Evolutionary conservation across 2,113 vertebrate genomes (phyloP).

Genomic region (Xiphias gladius): DNA sequence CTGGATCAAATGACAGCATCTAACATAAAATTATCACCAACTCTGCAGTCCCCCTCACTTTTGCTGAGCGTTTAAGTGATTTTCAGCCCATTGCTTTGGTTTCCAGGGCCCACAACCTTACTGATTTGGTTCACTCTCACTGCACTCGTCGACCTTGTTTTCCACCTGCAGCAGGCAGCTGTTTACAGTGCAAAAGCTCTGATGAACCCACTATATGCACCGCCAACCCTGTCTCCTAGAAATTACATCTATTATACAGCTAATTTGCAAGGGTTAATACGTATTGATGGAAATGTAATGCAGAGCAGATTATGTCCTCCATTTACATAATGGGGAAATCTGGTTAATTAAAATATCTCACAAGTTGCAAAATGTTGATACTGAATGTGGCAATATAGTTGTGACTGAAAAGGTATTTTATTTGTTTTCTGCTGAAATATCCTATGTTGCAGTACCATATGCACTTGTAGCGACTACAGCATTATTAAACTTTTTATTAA

Average conservation of each 20-base stretch:
- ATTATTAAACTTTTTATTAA: background rate
- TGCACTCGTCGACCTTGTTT: background rate
- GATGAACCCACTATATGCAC: background rate
- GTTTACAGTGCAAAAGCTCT: background rate
- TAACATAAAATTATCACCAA: background rate
- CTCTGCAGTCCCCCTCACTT: background rate
- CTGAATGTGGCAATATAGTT: background rate
- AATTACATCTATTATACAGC: background rate
- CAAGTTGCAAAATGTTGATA: background rate
- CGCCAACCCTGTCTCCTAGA: background rate
- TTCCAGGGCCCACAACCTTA: background rate
- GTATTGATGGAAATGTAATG: too few relatives aligned
- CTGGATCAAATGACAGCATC: background rate
- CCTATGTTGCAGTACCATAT: background rate
- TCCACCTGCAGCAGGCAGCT: background rate
- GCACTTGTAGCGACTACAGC: background rate
- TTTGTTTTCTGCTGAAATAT: too few relatives aligned
- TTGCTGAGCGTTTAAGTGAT: background rate
- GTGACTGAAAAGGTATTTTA: background rate
- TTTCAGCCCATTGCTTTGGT: background rate
- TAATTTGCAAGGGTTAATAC: too few relatives aligned
- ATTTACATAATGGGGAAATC: too few relatives aligned
- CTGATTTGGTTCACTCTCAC: background rate
- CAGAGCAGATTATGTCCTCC: too few relatives aligned
- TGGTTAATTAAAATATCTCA: background rate